A percentile compares a stretch with the other conserved stretches of the same genome.
These are phyloP conservation scores for Drosophila ohnishii DNA, from an alignment of 1,140 invertebrate genomes.

Conservation along the genomic window DNA sequence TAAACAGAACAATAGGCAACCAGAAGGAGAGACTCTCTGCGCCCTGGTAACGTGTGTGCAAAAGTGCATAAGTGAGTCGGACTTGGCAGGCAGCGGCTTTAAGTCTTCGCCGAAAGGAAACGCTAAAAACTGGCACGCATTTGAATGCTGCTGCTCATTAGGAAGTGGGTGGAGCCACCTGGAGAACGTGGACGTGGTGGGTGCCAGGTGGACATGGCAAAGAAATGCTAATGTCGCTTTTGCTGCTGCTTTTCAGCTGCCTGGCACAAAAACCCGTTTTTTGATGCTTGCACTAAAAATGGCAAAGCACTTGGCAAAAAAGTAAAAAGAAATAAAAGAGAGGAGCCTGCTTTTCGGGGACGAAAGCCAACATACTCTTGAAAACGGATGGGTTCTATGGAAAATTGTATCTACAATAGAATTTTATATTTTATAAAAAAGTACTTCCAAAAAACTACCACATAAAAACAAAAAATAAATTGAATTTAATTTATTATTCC, in stretches of 20 bases:
- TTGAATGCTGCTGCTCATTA: constrained; percentile 70
- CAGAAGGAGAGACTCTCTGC: constrained; percentile 15
- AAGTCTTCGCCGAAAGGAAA: constrained; percentile 50
- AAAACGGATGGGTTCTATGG: not conserved
- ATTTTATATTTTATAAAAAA: not conserved
- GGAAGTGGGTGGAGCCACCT: constrained; percentile 13
- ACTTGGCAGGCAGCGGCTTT: constrained; percentile 36
- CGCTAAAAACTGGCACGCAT: constrained; percentile 69
- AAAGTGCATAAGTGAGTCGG: constrained; percentile 58
- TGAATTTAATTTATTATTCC: not conserved
- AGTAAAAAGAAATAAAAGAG: constrained; percentile 16
- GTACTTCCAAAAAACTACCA: not conserved
- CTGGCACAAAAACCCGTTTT: constrained; percentile 64
- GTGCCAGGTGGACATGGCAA: constrained; percentile 56
- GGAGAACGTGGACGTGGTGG: constrained; percentile 5
- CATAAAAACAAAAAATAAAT: not conserved
- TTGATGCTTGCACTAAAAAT: constrained; percentile 47
- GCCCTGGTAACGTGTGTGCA: constrained; percentile 40
- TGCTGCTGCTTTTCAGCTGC: constrained; percentile 27
- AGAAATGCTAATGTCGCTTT: constrained; percentile 70
- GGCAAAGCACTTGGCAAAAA: constrained; percentile 43
- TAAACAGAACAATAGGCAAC: constrained; percentile 48
- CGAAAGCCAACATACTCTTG: constrained; percentile 13
- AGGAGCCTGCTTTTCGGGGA: not conserved
- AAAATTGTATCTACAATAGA: not conserved